Percentiles rank a stretch among this genome's conserved stretches.
Conservation (phyloP, 1,140 invertebrate species). For the Sesamia nonagrioides region DNA sequence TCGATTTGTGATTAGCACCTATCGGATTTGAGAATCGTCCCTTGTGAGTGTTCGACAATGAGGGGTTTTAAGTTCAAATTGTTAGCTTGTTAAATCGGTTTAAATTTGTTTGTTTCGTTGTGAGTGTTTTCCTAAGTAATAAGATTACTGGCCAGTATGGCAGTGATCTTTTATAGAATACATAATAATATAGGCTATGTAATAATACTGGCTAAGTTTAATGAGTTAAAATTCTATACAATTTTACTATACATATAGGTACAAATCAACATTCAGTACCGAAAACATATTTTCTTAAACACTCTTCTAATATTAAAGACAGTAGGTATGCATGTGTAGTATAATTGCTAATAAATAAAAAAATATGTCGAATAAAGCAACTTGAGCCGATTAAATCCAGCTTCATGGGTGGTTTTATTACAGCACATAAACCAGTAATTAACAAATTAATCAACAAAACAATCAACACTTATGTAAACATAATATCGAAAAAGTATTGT, state of each 20-base stretch:
- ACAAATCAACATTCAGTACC: background rate
- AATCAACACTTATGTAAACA: constrained; percentile 42
- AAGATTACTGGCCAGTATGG: background rate
- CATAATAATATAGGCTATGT: no score
- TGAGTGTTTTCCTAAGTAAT: background rate
- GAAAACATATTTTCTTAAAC: background rate
- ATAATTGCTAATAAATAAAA: constrained; percentile 10
- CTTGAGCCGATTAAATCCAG: background rate
- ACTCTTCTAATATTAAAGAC: background rate
- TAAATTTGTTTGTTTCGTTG: background rate
- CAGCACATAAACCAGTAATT: constrained; percentile 1
- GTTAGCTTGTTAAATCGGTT: constrained; percentile 3
- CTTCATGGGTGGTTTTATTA: constrained; percentile 2
- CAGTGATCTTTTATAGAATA: no score
- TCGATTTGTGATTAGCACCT: constrained; percentile 76
- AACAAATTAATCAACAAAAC: constrained; percentile 35
- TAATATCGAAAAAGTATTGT: constrained; percentile 59
- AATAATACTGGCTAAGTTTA: no score
- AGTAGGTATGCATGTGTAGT: background rate
- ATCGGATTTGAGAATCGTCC: constrained; percentile 55
- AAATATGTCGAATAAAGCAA: background rate
- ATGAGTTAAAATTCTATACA: no score
- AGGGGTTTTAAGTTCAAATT: constrained; percentile 8
- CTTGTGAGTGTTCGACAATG: constrained; percentile 38
- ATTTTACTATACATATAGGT: no score